Percentiles rank a stretch among this genome's conserved stretches.
Evolutionary conservation across 2,797 vertebrate genomes (phyloP).

Genomic region (Epinephelus malabaricus): DNA sequence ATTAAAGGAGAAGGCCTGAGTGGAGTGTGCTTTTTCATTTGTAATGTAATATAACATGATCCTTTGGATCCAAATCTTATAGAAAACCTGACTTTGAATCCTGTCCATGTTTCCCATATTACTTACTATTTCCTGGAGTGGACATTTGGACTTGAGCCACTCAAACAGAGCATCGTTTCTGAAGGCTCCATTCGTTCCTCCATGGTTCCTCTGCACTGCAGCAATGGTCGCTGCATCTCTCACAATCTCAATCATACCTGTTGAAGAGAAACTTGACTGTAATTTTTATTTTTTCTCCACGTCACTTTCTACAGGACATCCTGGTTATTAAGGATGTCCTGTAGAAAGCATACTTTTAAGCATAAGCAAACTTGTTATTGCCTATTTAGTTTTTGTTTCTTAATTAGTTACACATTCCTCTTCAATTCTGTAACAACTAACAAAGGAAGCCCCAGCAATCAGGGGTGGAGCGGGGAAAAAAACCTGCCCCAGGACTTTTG

Average conservation of each 20-base stretch:
- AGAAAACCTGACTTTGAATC: neutral
- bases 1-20: neutral
- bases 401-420: neutral
- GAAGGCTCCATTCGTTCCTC: conserved; percentile 81
- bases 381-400: neutral
- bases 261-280: conserved; percentile 7
- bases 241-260: conserved; percentile 89
- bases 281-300: neutral
- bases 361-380: neutral
- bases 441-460: neutral
- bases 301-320: neutral
- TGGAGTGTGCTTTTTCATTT: neutral
- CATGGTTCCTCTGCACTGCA: conserved; percentile 79
- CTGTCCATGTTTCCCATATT: neutral
- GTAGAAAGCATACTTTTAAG: too few relatives aligned
- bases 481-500: too few relatives aligned
- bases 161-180: conserved; percentile 85
- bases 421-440: neutral
- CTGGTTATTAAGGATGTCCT: neutral
- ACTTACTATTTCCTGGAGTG: conserved; percentile 85
- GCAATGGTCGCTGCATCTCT: conserved; percentile 85
- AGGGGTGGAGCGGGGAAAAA: neutral
- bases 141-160: conserved; percentile 85
- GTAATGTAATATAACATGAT: neutral
- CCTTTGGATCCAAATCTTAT: neutral